These are phyloP conservation scores for Drosophila punjabiensis DNA, from an alignment of 1,140 invertebrate genomes.

Conservation along the genomic window DNA sequence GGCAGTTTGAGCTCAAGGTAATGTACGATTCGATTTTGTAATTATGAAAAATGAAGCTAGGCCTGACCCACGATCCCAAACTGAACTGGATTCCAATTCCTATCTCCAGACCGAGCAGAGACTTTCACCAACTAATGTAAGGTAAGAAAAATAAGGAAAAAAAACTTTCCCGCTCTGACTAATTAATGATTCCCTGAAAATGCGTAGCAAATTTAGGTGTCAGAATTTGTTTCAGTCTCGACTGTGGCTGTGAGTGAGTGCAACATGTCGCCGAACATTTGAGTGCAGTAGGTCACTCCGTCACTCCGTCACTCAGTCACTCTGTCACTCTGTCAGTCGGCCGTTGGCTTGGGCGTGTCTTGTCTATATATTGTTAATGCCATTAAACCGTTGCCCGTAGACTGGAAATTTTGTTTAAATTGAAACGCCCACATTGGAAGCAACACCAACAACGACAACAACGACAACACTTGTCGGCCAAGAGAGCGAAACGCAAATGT, in stretches of 20 bases:
- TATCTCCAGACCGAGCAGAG: constrained; percentile 12
- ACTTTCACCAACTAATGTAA: constrained; percentile 59
- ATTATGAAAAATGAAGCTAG: constrained; percentile 63
- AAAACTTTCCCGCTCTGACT: constrained; percentile 63
- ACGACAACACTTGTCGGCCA: constrained; percentile 56
- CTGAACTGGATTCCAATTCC: constrained; percentile 39
- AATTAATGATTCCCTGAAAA: constrained; percentile 73
- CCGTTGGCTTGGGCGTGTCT: constrained; percentile 50
- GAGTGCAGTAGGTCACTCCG: constrained; percentile 70
- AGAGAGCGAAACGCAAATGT: constrained; percentile 53
- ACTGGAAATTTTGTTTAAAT: constrained; percentile 71
- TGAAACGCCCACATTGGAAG: constrained; percentile 72
- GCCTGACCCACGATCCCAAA: constrained; percentile 32
- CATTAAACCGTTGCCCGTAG: constrained; percentile 65
- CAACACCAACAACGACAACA: constrained; percentile 11
- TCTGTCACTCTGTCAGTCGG: constrained; percentile 16
- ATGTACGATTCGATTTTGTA: constrained; percentile 62
- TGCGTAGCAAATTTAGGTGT: constrained; percentile 73
- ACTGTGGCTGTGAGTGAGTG: constrained; percentile 38
- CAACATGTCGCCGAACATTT: constrained; percentile 57
- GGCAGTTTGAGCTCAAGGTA: constrained; percentile 81
- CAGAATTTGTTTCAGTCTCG: constrained; percentile 51
- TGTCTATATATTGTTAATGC: constrained; percentile 55
- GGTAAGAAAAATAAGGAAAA: constrained; percentile 4
- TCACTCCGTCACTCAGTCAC: constrained; percentile 19